phyloP scores from a whole-genome alignment of 2,888 invertebrate genomes.

The Vesta saturnalis region DNA sequence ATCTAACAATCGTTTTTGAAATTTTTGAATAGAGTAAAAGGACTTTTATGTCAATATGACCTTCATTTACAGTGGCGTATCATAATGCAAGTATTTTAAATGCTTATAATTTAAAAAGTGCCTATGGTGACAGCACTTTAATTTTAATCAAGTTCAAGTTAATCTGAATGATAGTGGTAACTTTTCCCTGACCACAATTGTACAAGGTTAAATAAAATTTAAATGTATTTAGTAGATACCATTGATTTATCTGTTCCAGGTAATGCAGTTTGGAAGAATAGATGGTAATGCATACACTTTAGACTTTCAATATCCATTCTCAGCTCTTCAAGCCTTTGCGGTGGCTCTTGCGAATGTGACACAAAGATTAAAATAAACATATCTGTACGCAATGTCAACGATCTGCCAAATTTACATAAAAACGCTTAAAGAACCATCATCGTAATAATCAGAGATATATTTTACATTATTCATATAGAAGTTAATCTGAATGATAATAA shows the following conservation, averaged over 20 bases:
- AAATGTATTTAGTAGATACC: neutral
- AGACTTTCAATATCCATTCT: conserved; percentile 99
- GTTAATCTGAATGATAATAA: neutral
- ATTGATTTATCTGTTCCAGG: conserved; percentile 67
- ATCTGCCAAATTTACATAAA: conserved; percentile 36
- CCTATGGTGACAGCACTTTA: too few species aligned
- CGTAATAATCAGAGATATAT: conserved; percentile 28
- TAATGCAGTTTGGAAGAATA: conserved; percentile 99
- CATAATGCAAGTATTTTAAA: too few species aligned
- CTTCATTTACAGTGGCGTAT: too few species aligned
- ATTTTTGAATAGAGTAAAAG: too few species aligned
- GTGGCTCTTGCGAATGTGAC: conserved; percentile 97
- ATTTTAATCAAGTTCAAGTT: too few species aligned
- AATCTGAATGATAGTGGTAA: too few species aligned
- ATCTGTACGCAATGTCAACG: conserved; percentile 24
- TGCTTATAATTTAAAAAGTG: too few species aligned
- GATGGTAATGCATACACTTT: conserved; percentile 98
- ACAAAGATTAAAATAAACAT: conserved; percentile 85
- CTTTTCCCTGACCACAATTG: too few species aligned
- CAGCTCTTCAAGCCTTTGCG: conserved; percentile 97
- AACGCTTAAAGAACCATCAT: conserved; percentile 30
- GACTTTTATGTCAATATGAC: too few species aligned
- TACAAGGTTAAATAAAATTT: too few species aligned
- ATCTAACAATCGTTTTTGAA: too few species aligned
- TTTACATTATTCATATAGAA: conserved; percentile 16